phyloP scores from a whole-genome alignment of 2,113 vertebrate species.

The Anthoscopus minutus region DNA sequence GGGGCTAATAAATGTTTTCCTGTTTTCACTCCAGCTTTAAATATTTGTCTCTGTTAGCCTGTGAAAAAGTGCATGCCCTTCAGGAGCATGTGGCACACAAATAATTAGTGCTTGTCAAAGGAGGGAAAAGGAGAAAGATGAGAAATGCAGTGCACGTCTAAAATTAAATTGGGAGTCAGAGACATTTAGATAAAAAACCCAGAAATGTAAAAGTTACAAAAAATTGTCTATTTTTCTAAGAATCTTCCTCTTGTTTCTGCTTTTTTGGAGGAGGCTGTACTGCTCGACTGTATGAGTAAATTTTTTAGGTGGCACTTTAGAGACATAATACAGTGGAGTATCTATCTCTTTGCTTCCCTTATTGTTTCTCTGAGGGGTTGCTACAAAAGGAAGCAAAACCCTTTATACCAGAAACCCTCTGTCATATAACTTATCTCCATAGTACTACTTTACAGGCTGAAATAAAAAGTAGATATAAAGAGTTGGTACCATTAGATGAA shows the following conservation, averaged over 20 bases:
- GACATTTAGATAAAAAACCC: not conserved
- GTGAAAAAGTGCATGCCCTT: not conserved
- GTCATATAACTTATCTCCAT: not conserved
- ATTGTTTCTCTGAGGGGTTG: constrained; percentile 19
- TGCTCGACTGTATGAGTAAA: not conserved
- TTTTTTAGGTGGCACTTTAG: not conserved
- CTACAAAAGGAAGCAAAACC: not conserved
- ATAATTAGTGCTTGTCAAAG: not conserved
- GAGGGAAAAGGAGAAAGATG: not conserved
- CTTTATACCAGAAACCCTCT: not conserved
- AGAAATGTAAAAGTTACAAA: not conserved
- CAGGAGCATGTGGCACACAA: not conserved
- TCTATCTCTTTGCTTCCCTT: not conserved
- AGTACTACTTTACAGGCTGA: not conserved
- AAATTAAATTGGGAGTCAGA: not conserved
- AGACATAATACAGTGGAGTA: not conserved
- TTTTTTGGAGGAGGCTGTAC: not conserved
- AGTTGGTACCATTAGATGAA: not conserved
- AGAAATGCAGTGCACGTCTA: not conserved
- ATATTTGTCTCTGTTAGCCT: not conserved
- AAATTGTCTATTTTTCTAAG: not conserved
- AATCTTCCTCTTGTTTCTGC: not conserved
- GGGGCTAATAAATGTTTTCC: not conserved
- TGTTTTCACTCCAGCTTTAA: not conserved
- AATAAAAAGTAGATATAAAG: constrained; percentile 15